Evolutionary conservation across 1,140 invertebrate species (phyloP).

Genomic region (Arctopsyche grandis): DNA sequence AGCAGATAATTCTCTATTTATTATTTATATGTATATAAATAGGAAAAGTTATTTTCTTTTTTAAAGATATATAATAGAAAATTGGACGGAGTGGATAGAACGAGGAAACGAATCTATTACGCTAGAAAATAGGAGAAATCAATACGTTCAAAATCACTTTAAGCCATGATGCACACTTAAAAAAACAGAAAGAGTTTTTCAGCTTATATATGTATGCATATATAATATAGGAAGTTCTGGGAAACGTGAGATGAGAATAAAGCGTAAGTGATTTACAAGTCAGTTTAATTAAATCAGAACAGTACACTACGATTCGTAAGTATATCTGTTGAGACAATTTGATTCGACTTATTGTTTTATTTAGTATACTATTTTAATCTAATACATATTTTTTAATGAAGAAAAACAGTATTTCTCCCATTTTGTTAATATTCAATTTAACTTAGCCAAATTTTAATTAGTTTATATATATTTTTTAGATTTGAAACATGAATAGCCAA

Average conservation of each 20-base stretch:
- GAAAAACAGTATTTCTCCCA: conserved; percentile 29
- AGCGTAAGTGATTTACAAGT: conserved; percentile 51
- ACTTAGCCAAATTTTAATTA: background rate
- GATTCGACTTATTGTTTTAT: background rate
- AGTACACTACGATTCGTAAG: conserved; percentile 37
- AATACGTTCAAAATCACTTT: conserved; percentile 51
- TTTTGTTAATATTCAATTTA: conserved; percentile 8
- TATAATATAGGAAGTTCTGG: conserved; percentile 37
- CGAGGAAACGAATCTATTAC: conserved; percentile 46
- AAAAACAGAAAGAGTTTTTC: conserved; percentile 43
- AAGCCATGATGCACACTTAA: conserved; percentile 54
- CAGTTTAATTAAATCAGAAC: conserved; percentile 26
- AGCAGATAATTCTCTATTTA: conserved; percentile 47
- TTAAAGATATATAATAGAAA: background rate
- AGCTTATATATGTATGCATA: conserved; percentile 40
- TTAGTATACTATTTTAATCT: background rate
- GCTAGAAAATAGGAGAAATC: conserved; percentile 45
- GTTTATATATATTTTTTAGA: conserved; percentile 1
- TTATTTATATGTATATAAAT: background rate
- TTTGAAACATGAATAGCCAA: conserved; percentile 49
- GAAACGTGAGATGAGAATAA: conserved; percentile 52
- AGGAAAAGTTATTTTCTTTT: conserved; percentile 34
- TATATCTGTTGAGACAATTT: conserved; percentile 9
- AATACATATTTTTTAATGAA: conserved; percentile 16
- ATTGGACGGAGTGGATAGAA: conserved; percentile 39